Evolutionary conservation across 2,113 vertebrate species (phyloP), one percentile per base, ranked within the genome.

Genomic region (Mionectes macconnelli): DNA sequence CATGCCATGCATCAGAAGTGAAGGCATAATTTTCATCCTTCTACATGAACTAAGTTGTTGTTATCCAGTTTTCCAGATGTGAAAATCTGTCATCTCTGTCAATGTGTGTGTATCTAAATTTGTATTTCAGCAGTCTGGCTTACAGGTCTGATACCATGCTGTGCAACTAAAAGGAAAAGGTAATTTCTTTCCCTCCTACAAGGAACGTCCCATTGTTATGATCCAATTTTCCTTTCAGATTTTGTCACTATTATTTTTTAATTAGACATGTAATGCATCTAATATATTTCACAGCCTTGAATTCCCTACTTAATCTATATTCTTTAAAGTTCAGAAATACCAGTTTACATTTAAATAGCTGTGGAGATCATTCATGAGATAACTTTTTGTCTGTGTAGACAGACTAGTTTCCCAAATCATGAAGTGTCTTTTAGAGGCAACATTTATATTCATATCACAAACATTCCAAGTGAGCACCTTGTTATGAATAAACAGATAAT

Each of bases 1-100:
- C 85, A 96, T 94, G 91, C 84, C 95, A 96, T 82, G 91, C 90
- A 91, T 97, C 85, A 91, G 73, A 97, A 97, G 70, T 68, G 94
- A 97, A 98, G 95, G 94, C 40, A 12, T 94, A 94, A 98, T 98
- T 97, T 97, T 91, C 85, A 94, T 92, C 89, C 73, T 89, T 96
- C 97, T 97, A 95, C 96, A 96, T 80, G 89, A 95, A 94, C 70
- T 63, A 87, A 97, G 97, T 96, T 97, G 96, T 97, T 97, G 94
- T 97, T 98, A 98, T 96, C 97, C 94, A 72, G 93, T 97, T 97
- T 97, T 97, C 97, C 97, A 97, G 96, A 98, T 95, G 96, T 96
- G 95, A 97, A 96, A 94, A 96, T 97, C 97, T 97, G 97, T 97
- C 97, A 98, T 93, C 91, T 93, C 88, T 97, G 95, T 97, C 97